Evolutionary conservation across 1,140 invertebrate species (phyloP).

Genomic region (Zaprionus camerounensis): DNA sequence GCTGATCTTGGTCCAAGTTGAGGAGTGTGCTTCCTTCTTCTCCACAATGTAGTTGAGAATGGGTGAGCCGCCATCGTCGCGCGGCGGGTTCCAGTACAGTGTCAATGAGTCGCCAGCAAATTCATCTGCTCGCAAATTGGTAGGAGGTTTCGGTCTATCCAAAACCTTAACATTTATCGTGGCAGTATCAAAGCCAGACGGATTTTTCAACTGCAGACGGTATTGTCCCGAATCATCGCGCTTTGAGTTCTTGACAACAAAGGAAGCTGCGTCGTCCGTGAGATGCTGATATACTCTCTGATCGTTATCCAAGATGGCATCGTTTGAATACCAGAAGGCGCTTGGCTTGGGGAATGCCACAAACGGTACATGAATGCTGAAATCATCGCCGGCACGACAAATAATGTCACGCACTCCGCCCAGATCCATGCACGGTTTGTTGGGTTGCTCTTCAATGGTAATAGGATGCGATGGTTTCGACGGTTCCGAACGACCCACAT

Average conservation of each 20-base stretch:
- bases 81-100: slow-evolving; percentile 97
- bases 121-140: slow-evolving; percentile 95
- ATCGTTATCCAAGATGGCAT: slow-evolving; percentile 90
- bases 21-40: slow-evolving; percentile 92
- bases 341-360: slow-evolving; percentile 97
- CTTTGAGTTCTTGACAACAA: slow-evolving; percentile 96
- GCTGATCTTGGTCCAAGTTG: slow-evolving; percentile 95
- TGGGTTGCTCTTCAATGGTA: slow-evolving; percentile 96
- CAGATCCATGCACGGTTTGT: slow-evolving; percentile 97
- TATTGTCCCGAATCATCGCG: slow-evolving; percentile 96
- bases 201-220: slow-evolving; percentile 96
- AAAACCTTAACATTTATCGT: slow-evolving; percentile 97
- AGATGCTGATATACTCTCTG: slow-evolving; percentile 92
- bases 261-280: slow-evolving; percentile 93
- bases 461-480: slow-evolving; percentile 94
- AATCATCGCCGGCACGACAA: slow-evolving; percentile 98
- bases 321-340: slow-evolving; percentile 95
- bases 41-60: slow-evolving; percentile 99
- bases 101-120: slow-evolving; percentile 98
- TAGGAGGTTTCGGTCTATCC: slow-evolving; percentile 94
- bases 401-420: slow-evolving; percentile 97
- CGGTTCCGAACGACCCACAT: slow-evolving; percentile 96
- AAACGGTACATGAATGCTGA: slow-evolving; percentile 97
- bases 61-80: slow-evolving; percentile 97
- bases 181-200: slow-evolving; percentile 96